Evolutionary conservation across 1,140 invertebrate genomes (phyloP), one percentile per base, ranked within the genome.

Genomic region (Himalopsyche phryganea): DNA sequence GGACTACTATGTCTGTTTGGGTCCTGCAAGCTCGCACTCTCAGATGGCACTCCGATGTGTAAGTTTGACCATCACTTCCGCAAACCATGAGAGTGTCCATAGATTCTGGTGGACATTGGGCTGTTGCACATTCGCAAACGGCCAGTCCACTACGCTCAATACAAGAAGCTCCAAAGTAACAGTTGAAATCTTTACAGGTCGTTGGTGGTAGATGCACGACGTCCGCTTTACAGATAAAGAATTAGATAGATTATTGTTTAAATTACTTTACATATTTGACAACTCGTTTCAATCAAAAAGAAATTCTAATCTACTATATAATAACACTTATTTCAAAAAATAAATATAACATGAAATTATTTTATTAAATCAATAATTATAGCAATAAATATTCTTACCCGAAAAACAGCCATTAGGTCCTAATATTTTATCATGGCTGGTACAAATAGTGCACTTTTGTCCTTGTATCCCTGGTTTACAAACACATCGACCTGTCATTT

Each of bases 401-500:
- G 85, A 79, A 51, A 85, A 83, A 68, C 90, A 92, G 51, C 90
- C 90, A 62, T 84, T 85, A 6, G 84, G 84, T 48, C 84, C 87
- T 1, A 94, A 79, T 28, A 88, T 80, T 69, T 87, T 86, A 63
- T 86, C 85, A 52, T 88, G 85, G 62, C 86, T 86, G 0, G 84
- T 83, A 67, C 93, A 96, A 15, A 85, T 82, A 40, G 92, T 91
- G 69, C 96, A 99, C 38, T 87, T 86, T 55, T 86, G 80, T 36
- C 92, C 92, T n/a, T 89, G 89, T 69, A 88, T 98, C 60, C 88
- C 95, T 54, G 85, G 87, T 58, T 86, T 84, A 70, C 96, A 99
- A 0, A 85, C 85, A 72, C 96, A 99, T 63, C 97, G 90, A n/a
- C 96, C 96, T 42, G 81, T 86, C 52, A 82, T 79, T 33, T 87